phyloP scores from a whole-genome alignment of 2,797 vertebrate genomes.

The Petrocephalus sullivani region DNA sequence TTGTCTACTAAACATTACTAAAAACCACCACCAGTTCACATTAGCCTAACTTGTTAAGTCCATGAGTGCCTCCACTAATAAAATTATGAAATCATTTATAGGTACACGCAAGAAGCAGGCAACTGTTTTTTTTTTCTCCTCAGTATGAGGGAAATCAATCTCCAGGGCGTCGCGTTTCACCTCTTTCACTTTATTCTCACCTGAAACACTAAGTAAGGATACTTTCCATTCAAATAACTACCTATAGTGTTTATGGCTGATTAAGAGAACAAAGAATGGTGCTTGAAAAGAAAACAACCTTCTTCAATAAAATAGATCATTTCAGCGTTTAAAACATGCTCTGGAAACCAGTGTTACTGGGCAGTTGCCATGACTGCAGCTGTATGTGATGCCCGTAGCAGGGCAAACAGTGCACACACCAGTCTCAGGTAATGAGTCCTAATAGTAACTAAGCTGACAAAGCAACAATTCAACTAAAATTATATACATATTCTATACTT shows the following conservation, averaged over 20 bases:
- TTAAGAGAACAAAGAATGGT: background rate
- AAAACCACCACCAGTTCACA: slow-evolving; percentile 5
- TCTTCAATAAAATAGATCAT: background rate
- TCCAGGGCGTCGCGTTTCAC: background rate
- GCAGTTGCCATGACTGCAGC: slow-evolving; percentile 28
- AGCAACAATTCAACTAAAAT: slow-evolving; percentile 6
- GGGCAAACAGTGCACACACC: slow-evolving; percentile 45
- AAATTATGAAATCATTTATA: background rate
- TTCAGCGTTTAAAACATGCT: background rate
- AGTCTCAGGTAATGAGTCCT: slow-evolving; percentile 40
- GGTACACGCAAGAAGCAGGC: background rate
- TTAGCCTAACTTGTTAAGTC: background rate
- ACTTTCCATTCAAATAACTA: background rate
- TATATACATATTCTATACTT: background rate
- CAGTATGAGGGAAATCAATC: background rate
- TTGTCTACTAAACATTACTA: background rate
- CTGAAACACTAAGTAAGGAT: background rate
- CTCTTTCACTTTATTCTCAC: background rate
- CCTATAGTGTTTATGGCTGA: background rate
- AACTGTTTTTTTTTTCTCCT: background rate
- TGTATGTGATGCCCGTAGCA: slow-evolving; percentile 51
- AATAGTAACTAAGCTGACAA: slow-evolving; percentile 24
- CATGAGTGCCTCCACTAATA: background rate
- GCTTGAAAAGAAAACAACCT: background rate
- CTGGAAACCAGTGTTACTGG: background rate